Percentiles rank a stretch among this genome's conserved stretches.
Evolutionary conservation across 2,113 vertebrate genomes (phyloP).

Genomic region (Holacanthus passer): DNA sequence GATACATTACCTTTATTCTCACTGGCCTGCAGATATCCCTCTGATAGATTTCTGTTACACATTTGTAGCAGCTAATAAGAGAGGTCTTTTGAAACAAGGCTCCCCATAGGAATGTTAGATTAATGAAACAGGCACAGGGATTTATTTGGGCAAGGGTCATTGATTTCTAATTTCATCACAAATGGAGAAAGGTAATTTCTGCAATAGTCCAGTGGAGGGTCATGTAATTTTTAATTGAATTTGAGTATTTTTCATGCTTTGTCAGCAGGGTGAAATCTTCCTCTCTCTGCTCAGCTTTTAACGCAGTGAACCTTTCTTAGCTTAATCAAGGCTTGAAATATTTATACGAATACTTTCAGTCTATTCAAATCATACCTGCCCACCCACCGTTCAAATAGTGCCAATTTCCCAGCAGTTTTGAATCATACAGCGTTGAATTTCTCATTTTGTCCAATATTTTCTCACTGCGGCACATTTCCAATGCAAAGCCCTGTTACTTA

Average conservation of each 20-base stretch:
- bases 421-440: conserved; percentile 57
- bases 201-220: conserved; percentile 50
- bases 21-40: conserved; percentile 1
- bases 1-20: conserved; percentile 6
- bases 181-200: conserved; percentile 52
- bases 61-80: conserved; percentile 16
- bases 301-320: conserved; percentile 44
- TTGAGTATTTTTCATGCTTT: conserved; percentile 47
- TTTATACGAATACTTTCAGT: conserved; percentile 58
- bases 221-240: conserved; percentile 63
- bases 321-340: conserved; percentile 70
- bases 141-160: conserved; percentile 48
- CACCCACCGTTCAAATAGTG: conserved; percentile 31
- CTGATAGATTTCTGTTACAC: conserved; percentile 20
- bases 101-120: conserved; percentile 22
- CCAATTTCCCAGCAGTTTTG: conserved; percentile 48
- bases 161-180: conserved; percentile 68
- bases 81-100: conserved; percentile 37
- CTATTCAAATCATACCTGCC: conserved; percentile 55
- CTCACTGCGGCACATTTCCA: conserved; percentile 39
- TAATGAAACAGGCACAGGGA: conserved; percentile 40
- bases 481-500: conserved; percentile 61
- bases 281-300: conserved; percentile 39
- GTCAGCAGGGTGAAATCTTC: conserved; percentile 54
- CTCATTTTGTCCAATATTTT: conserved; percentile 57